These are phyloP conservation scores for Anthopleura sola DNA, from an alignment of 64 coral and sea anemone genomes.

Conservation along the genomic window DNA sequence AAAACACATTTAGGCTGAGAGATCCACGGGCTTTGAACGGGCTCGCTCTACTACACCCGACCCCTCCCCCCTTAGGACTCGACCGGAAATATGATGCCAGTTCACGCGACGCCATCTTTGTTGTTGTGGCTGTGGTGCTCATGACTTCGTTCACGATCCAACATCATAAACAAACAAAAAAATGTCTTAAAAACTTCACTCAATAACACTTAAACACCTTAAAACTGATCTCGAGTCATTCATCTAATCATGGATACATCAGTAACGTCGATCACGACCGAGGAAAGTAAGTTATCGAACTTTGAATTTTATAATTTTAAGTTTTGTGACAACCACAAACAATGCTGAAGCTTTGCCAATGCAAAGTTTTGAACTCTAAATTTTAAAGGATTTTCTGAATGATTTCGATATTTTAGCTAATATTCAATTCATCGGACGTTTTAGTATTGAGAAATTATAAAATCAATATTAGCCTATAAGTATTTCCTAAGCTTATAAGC, in stretches of 20 bases:
- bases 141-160: background rate
- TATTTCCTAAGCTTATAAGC: no score
- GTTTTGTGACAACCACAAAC: background rate
- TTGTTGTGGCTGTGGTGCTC: background rate
- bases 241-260: background rate
- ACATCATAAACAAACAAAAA: background rate
- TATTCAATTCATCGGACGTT: background rate
- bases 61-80: no score
- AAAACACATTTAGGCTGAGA: no score
- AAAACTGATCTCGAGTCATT: background rate
- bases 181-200: background rate
- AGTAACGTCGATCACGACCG: background rate
- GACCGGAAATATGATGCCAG: background rate
- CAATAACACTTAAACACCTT: background rate
- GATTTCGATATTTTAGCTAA: background rate
- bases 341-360: background rate
- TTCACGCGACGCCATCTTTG: background rate
- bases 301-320: background rate
- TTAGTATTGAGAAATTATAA: background rate
- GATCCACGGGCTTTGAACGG: no score
- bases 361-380: background rate
- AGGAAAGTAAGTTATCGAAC: slow-evolving; percentile 3
- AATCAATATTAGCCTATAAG: no score
- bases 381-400: background rate
- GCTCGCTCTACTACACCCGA: no score